Evolutionary conservation across 2,888 invertebrate species (phyloP).

Genomic region (Baronia brevicornis): DNA sequence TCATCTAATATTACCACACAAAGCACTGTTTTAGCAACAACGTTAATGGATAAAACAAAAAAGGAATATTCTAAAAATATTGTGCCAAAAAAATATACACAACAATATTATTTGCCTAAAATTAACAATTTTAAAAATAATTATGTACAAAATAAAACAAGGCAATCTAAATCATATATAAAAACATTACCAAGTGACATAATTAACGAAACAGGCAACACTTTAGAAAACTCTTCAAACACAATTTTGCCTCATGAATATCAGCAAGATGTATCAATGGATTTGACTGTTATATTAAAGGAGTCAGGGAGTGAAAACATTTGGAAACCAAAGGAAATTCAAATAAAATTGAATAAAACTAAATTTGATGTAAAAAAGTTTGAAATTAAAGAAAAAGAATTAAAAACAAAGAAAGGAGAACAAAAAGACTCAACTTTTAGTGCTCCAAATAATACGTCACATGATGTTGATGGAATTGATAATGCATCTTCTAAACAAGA

Average conservation of each 20-base stretch:
- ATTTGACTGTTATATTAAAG: constrained; percentile 54
- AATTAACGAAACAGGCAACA: not conserved
- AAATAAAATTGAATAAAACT: constrained; percentile 22
- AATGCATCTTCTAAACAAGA: constrained; percentile 25
- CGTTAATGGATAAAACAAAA: constrained; percentile 29
- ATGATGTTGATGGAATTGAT: constrained; percentile 2
- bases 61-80: constrained; percentile 38
- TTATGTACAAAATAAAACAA: constrained; percentile 22
- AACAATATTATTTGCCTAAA: constrained; percentile 43
- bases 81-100: constrained; percentile 55
- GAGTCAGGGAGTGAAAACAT: too few relatives aligned
- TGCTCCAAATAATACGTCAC: not conserved
- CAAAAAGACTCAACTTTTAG: constrained; percentile 1
- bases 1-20: constrained; percentile 24
- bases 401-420: constrained; percentile 3
- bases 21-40: constrained; percentile 23
- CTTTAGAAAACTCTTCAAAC: too few relatives aligned
- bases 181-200: constrained; percentile 5
- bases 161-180: constrained; percentile 17
- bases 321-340: too few relatives aligned
- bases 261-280: constrained; percentile 45
- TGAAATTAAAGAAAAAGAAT: not conserved
- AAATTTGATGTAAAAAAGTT: constrained; percentile 12
- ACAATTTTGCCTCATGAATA: too few relatives aligned
- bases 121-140: constrained; percentile 27